phyloP scores from a whole-genome alignment of 1,140 invertebrate genomes.

The Drosophila bipectinata region DNA sequence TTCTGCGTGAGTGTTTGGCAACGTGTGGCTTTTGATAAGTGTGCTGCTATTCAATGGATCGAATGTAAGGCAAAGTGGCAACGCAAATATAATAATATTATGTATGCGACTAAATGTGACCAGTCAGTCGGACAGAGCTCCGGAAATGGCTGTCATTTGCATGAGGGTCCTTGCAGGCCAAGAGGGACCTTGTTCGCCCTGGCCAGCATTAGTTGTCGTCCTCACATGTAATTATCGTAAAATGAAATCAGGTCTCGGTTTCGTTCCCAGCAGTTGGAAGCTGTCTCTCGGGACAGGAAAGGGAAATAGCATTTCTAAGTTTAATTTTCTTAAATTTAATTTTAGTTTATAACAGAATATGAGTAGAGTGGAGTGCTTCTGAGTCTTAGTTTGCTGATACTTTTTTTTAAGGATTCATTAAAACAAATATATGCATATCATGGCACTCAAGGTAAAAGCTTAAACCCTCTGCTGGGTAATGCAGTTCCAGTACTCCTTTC shows the following conservation, averaged over 20 bases:
- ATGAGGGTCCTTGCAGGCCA: not conserved
- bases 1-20: slow-evolving; percentile 14
- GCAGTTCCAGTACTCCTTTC: slow-evolving; percentile 23
- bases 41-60: slow-evolving; percentile 33
- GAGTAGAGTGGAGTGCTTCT: no score
- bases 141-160: slow-evolving; percentile 55
- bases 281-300: not conserved
- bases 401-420: not conserved
- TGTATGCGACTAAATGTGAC: slow-evolving; percentile 37
- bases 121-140: slow-evolving; percentile 29
- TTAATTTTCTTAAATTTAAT: not conserved
- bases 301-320: not conserved
- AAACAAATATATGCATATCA: not conserved
- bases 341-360: not conserved
- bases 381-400: no score
- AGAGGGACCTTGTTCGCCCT: slow-evolving; percentile 8
- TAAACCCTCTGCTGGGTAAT: slow-evolving; percentile 28
- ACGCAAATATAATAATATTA: slow-evolving; percentile 18
- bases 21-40: slow-evolving; percentile 30
- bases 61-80: slow-evolving; percentile 35
- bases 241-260: slow-evolving; percentile 10
- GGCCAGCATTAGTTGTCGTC: slow-evolving; percentile 29
- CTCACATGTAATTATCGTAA: slow-evolving; percentile 32
- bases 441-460: not conserved
- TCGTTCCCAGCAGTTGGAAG: not conserved